phyloP scores from a whole-genome alignment of 2,888 invertebrate genomes.

The Cylindroiulus punctatus region DNA sequence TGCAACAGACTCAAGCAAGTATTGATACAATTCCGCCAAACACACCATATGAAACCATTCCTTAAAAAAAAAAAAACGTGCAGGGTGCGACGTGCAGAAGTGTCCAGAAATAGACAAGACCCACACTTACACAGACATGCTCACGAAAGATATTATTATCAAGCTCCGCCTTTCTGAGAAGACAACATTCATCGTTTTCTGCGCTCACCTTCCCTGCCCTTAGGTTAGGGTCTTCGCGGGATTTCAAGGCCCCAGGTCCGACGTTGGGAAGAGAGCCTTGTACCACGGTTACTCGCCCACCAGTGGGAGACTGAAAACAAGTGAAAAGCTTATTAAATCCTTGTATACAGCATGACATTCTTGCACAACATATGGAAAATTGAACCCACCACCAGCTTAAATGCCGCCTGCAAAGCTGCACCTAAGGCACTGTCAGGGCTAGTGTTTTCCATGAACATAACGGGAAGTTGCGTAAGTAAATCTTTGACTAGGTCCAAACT shows the following conservation, averaged over 20 bases:
- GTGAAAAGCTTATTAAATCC: not conserved
- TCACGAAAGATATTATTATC: not conserved
- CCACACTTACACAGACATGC: slow-evolving; percentile 56
- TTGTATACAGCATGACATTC: not conserved
- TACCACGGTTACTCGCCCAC: slow-evolving; percentile 94
- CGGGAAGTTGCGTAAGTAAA: slow-evolving; percentile 81
- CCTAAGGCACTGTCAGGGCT: slow-evolving; percentile 86
- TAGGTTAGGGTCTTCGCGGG: slow-evolving; percentile 89
- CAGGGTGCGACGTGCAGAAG: slow-evolving; percentile 24
- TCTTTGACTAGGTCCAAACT: slow-evolving; percentile 80
- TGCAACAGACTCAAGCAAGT: not conserved
- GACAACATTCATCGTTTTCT: slow-evolving; percentile 54
- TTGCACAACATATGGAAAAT: not conserved
- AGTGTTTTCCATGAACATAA: slow-evolving; percentile 72
- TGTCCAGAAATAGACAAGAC: slow-evolving; percentile 25
- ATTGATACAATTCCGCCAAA: not conserved
- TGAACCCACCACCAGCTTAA: slow-evolving; percentile 83
- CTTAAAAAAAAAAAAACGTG: slow-evolving; percentile 11
- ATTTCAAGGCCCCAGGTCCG: slow-evolving; percentile 85
- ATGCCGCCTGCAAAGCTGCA: slow-evolving; percentile 90
- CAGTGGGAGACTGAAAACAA: slow-evolving; percentile 73
- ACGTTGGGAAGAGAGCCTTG: slow-evolving; percentile 80
- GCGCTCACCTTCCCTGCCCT: slow-evolving; percentile 73
- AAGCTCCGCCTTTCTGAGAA: slow-evolving; percentile 46
- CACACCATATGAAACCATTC: not conserved